phyloP scores from a whole-genome alignment of 2,113 vertebrate genomes.

The Lagopus leucura region DNA sequence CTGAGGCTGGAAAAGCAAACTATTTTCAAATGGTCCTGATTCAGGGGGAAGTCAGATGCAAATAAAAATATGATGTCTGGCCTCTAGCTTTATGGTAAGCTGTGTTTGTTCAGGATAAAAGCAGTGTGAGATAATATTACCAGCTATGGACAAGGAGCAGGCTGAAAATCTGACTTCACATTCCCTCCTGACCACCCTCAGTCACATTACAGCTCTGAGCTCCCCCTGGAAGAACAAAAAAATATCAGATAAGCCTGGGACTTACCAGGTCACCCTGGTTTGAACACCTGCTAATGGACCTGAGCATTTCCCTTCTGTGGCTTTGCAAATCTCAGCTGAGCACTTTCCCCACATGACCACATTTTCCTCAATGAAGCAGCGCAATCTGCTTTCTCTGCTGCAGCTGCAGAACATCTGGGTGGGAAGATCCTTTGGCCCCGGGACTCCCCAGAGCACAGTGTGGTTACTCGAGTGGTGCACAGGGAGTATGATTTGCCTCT shows the following conservation, averaged over 20 bases:
- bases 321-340: constrained; percentile 1
- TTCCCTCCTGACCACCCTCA: neutral
- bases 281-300: neutral
- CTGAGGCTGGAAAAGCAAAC: neutral
- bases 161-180: neutral
- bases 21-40: neutral
- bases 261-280: neutral
- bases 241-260: neutral
- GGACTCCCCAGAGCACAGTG: neutral
- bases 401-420: constrained; percentile 62
- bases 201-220: neutral
- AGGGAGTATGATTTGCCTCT: constrained; percentile 22
- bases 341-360: neutral
- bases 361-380: neutral
- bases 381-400: neutral
- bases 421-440: constrained; percentile 44
- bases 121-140: neutral
- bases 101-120: neutral
- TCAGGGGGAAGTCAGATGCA: neutral
- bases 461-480: neutral
- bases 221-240: neutral
- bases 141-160: neutral
- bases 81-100: neutral
- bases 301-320: neutral
- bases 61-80: neutral